A percentile compares a stretch with the other conserved stretches of the same genome.
phyloP scores from a whole-genome alignment of 2,113 vertebrate species.

The Ctenodactylus gundi region DNA sequence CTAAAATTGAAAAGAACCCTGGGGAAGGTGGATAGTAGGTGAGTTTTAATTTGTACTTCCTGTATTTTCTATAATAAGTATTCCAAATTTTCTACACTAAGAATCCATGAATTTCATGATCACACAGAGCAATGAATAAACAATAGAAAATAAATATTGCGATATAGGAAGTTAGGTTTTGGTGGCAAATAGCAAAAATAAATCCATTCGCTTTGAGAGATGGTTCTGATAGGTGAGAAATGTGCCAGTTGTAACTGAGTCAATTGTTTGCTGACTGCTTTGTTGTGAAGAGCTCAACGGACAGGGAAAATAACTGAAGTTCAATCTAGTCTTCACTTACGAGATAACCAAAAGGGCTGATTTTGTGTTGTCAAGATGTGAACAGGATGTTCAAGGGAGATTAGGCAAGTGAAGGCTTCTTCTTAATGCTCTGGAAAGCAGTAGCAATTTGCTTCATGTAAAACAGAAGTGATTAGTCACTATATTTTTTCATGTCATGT shows the following conservation, averaged over 20 bases:
- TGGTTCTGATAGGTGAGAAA: not conserved
- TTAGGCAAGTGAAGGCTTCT: slow-evolving; percentile 49
- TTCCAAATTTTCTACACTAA: slow-evolving; percentile 29
- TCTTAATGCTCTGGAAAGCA: slow-evolving; percentile 59
- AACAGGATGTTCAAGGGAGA: slow-evolving; percentile 34
- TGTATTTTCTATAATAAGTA: no score
- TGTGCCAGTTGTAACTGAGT: not conserved
- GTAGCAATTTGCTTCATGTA: slow-evolving; percentile 55
- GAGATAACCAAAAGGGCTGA: slow-evolving; percentile 37
- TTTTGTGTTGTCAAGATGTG: slow-evolving; percentile 52
- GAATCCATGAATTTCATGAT: not conserved
- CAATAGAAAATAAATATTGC: not conserved
- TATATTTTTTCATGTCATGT: slow-evolving; percentile 68
- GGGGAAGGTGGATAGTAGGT: not conserved
- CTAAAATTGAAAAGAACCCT: not conserved
- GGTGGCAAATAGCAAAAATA: not conserved
- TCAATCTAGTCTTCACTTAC: slow-evolving; percentile 34
- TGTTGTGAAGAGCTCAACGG: slow-evolving; percentile 18
- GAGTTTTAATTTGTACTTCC: not conserved
- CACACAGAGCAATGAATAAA: not conserved
- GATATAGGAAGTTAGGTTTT: slow-evolving; percentile 12
- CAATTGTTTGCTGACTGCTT: slow-evolving; percentile 1
- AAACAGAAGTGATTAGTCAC: slow-evolving; percentile 53
- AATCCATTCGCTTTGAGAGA: slow-evolving; percentile 1
- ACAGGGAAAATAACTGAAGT: slow-evolving; percentile 3